A percentile compares a stretch with the other conserved stretches of the same genome.
Conservation (phyloP, 2,888 invertebrate species). For the Thymelicus sylvestris region DNA sequence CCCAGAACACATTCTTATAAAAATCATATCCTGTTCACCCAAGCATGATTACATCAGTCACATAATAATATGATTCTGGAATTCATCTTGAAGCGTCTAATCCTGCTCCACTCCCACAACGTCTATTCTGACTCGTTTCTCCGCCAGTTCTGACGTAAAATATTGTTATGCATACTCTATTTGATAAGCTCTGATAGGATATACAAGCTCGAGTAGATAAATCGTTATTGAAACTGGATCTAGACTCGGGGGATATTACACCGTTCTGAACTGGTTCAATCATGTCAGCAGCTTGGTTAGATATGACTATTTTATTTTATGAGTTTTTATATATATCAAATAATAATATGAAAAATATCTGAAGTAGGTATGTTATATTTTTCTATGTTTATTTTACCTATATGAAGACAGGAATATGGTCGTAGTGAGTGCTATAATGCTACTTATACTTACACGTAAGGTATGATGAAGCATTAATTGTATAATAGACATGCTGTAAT, state of each 20-base stretch:
- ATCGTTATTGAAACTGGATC: constrained; percentile 38
- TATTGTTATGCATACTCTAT: constrained; percentile 37
- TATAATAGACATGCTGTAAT: no score
- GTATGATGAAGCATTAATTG: no score
- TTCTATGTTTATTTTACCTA: background rate
- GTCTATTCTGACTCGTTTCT: constrained; percentile 2
- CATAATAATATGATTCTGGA: background rate
- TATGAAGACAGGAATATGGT: no score
- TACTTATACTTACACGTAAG: no score
- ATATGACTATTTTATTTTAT: constrained; percentile 19
- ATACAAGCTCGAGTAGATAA: constrained; percentile 34
- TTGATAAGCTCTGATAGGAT: constrained; percentile 35
- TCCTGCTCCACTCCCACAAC: constrained; percentile 5
- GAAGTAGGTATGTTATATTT: background rate
- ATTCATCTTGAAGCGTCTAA: constrained; percentile 11
- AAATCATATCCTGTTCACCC: background rate
- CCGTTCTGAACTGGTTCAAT: constrained; percentile 33
- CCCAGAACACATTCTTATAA: no score
- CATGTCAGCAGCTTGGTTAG: constrained; percentile 31
- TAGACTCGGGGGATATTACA: constrained; percentile 38
- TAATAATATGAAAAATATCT: constrained; percentile 6
- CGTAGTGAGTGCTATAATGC: no score
- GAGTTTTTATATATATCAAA: background rate
- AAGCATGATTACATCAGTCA: background rate
- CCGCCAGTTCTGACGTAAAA: constrained; percentile 28